Base-by-base conservation (phyloP, 2,797 vertebrate genomes). In the Esox lucius region DNA sequence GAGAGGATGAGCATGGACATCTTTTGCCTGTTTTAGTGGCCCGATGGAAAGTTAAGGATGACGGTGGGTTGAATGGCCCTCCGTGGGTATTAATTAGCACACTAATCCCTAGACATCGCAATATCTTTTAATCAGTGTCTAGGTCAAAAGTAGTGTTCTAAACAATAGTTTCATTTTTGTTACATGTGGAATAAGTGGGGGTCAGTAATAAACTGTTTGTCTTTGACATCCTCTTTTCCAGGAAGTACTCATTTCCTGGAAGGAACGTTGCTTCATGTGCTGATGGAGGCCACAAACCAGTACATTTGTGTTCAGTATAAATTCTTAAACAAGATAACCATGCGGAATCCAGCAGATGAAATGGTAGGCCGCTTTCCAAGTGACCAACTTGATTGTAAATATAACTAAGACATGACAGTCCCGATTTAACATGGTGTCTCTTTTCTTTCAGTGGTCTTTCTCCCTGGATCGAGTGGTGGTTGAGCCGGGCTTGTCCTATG, bases 401-500 rank as follows among this genome's bases (percentile, higher is more conserved):
- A 19, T 8, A 28, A 65, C 33, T 31, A 16, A 17, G 2, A 19
- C 64, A 8, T 19, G 22, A 61, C 56, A 5, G 8, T 12, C 56
- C n/a, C 3, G 4, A 24, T 11, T 24, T 61, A 22, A 24, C 22
- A 31, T 28, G 31, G 5, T 1, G 0, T 33, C 16, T 65, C 7
- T 61, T 61, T 73, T 64, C 24, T 84, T 80, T 64, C 73, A 95
- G 93, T 95, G 93, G 93, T 84, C 86, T 0, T 92, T 94, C 82
- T 89, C 82, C 9, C 75, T 90, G 28, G 68, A 91, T 72, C 84
- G 81, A 81, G 75, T 94, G 68, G 86, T 90, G 28, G 68, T 94
- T 64, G 80, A 92, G 0, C 93, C 93, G 0, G 91, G 78, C 8
- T 66, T 85, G 31, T 69, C 0, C 0, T 95, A 94, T 75, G 9